Percentiles rank a stretch among this genome's conserved stretches.
These are phyloP conservation scores for Engraulis encrasicolus DNA, from an alignment of 2,113 vertebrate species.

Conservation along the genomic window DNA sequence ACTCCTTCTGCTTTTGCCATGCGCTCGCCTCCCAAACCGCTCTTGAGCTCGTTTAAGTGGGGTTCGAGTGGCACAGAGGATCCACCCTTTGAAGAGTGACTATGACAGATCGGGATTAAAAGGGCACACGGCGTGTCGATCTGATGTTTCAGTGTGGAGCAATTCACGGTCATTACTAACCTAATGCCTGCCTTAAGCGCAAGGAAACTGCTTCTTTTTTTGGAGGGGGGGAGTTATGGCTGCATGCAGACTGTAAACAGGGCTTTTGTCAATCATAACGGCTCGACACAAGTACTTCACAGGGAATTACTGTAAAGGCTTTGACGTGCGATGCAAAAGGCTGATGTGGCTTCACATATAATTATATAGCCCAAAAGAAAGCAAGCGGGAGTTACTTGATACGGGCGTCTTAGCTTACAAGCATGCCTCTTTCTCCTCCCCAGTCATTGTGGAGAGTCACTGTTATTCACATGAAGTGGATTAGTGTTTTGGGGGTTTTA, in stretches of 20 bases:
- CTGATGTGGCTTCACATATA: conserved; percentile 65
- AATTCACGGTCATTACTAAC: conserved; percentile 73
- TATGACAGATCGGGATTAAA: conserved; percentile 81
- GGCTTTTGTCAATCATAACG: conserved; percentile 72
- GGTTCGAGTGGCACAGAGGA: conserved; percentile 54
- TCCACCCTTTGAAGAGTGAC: conserved; percentile 67
- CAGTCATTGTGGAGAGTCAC: neutral
- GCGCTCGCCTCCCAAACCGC: neutral
- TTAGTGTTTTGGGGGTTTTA: neutral
- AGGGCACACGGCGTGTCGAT: conserved; percentile 82
- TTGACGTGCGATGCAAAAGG: conserved; percentile 60
- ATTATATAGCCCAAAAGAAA: conserved; percentile 63
- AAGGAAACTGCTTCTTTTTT: conserved; percentile 62
- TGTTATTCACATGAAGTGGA: neutral
- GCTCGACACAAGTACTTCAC: conserved; percentile 50
- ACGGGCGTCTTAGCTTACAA: conserved; percentile 56
- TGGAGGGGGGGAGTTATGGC: conserved; percentile 61
- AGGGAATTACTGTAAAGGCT: conserved; percentile 59
- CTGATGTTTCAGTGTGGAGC: conserved; percentile 79
- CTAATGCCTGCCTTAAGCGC: conserved; percentile 79
- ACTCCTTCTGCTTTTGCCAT: neutral
- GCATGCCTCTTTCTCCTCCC: neutral
- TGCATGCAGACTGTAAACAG: conserved; percentile 71
- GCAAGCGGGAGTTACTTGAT: conserved; percentile 54
- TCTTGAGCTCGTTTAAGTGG: conserved; percentile 36